Conservation (phyloP, 2,797 vertebrate genomes). For the Gymnothorax javanicus region DNA sequence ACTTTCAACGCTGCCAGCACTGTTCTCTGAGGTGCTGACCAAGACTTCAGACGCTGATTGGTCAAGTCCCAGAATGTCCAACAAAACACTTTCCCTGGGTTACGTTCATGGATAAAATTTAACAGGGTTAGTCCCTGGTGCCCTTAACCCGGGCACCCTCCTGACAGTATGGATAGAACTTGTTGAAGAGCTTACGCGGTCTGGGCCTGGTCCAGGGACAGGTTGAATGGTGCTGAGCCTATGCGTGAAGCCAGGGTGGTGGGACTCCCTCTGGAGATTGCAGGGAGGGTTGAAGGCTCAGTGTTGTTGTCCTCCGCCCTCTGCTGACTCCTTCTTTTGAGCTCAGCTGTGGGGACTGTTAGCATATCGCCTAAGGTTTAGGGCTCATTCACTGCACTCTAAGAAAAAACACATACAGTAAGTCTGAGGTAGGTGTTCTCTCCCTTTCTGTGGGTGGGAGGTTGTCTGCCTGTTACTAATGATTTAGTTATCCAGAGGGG, state of each 20-base stretch:
- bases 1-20: no score
- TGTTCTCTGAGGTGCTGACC: neutral
- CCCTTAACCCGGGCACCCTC: neutral
- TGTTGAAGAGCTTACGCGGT: neutral
- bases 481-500: no score
- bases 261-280: neutral
- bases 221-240: neutral
- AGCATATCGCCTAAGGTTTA: neutral
- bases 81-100: neutral
- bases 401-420: no score
- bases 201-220: neutral
- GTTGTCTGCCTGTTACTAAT: no score
- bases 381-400: neutral
- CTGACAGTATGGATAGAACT: neutral
- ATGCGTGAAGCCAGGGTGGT: neutral
- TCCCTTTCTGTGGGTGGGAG: neutral
- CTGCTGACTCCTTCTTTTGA: neutral
- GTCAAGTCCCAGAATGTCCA: neutral
- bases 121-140: neutral
- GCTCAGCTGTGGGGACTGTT: neutral
- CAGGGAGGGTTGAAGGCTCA: neutral
- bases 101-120: neutral
- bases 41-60: neutral
- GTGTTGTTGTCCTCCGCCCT: neutral
- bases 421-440: neutral